These are phyloP conservation scores for Epinephelus awoara DNA, from an alignment of 2,797 vertebrate genomes.

Conservation along the genomic window DNA sequence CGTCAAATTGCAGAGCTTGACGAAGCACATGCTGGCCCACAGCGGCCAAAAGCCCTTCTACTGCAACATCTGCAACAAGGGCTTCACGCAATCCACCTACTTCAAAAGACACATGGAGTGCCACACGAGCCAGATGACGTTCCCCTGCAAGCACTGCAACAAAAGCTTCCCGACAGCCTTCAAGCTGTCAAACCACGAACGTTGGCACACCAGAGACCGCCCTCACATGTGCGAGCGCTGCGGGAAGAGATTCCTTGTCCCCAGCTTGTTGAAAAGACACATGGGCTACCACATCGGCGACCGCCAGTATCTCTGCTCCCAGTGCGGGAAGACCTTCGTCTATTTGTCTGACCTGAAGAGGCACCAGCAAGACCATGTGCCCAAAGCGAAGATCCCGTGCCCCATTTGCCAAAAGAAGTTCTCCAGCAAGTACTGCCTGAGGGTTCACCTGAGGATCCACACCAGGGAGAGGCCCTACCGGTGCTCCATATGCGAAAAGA, in stretches of 20 bases:
- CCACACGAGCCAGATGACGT: slow-evolving; percentile 83
- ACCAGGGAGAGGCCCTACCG: slow-evolving; percentile 80
- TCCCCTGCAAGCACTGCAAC: slow-evolving; percentile 82
- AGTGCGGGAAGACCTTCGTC: slow-evolving; percentile 84
- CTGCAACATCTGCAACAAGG: slow-evolving; percentile 82
- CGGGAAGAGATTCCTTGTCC: slow-evolving; percentile 81
- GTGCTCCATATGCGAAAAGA: slow-evolving; percentile 81
- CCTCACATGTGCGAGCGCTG: slow-evolving; percentile 87
- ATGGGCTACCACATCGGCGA: slow-evolving; percentile 84
- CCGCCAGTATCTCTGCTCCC: slow-evolving; percentile 83
- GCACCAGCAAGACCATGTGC: slow-evolving; percentile 83
- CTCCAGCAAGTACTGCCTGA: slow-evolving; percentile 82
- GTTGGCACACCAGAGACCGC: slow-evolving; percentile 87
- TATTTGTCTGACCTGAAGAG: slow-evolving; percentile 82
- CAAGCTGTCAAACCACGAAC: slow-evolving; percentile 85
- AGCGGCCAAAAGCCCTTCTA: slow-evolving; percentile 86
- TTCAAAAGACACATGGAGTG: slow-evolving; percentile 85
- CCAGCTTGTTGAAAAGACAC: slow-evolving; percentile 83
- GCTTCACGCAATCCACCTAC: slow-evolving; percentile 84
- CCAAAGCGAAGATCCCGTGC: slow-evolving; percentile 82
- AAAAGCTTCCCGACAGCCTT: slow-evolving; percentile 85
- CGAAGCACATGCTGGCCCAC: slow-evolving; percentile 86
- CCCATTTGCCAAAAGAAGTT: slow-evolving; percentile 83
- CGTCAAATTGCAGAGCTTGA: slow-evolving; percentile 81
- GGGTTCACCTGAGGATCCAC: slow-evolving; percentile 82